Base-by-base conservation (phyloP, 2,797 vertebrate genomes). In the Dromococcyx pavoninus region DNA sequence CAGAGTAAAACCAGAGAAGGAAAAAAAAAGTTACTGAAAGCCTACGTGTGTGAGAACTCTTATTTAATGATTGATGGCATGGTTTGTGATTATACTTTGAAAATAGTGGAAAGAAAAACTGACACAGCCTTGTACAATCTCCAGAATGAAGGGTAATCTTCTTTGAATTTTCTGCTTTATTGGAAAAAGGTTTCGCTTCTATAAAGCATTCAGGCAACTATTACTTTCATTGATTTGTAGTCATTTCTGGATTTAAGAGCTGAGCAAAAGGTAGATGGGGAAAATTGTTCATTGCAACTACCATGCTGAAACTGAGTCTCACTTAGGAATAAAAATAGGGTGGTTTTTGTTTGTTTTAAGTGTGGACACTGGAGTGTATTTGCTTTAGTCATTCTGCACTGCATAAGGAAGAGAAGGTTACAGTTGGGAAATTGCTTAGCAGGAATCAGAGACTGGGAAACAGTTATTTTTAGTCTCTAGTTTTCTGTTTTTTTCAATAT, bases 391-490 rank as follows among this genome's bases (percentile, higher is more conserved):
- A 22, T 64, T 23, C 50, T 86, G 33, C 5, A 9, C 43, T 75
- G 51, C 21, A 17, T 60, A 82, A 82, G 25, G 51, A 92, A 62
- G 57, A 77, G 78, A 78, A 92, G 33, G 51, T 77, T 86, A 27
- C 46, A 76, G 58, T 60, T 77, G 58, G 27, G 76, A 78, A 75
- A 44, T 37, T 81, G n/a, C 85, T 91, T 73, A 80, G 79, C 1
- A 2, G 58, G 28, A 58, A 81, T 56, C 83, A 88, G 53, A 81
- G 65, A 81, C 51, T 50, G 54, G 28, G 56, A 73, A 94, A 44
- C 37, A 75, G 87, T 75, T 97, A 92, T 95, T 93, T 95, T 91
- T 93, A 94, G 81, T 51, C 53, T 82, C 17, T 28, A 46, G 30
- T 54, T 93, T 86, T 93, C 64, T 92, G 48, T 23, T 48, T 91